Percentiles rank a stretch among this genome's conserved stretches.
These are phyloP conservation scores for Oasisia sp. DNA, from an alignment of 2,888 invertebrate genomes.

Conservation along the genomic window DNA sequence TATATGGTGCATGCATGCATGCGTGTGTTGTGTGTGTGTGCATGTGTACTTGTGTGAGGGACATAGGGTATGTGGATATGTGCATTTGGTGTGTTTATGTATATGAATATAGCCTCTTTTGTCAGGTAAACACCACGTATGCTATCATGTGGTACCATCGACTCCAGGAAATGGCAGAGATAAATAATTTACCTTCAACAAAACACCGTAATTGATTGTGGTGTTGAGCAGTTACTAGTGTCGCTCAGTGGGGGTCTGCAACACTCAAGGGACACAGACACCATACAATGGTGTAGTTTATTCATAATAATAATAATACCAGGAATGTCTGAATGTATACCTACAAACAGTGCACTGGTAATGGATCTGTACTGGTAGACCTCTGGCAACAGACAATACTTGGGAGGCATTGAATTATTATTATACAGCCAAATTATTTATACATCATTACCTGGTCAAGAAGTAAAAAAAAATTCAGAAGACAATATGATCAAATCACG, in stretches of 20 bases:
- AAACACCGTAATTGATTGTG: background rate
- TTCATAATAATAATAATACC: background rate
- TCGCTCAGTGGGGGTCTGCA: too few relatives aligned
- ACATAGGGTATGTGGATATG: too few relatives aligned
- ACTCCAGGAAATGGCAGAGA: background rate
- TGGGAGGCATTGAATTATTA: background rate
- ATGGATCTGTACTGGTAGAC: background rate
- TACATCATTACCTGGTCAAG: background rate
- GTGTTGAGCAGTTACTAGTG: too few relatives aligned
- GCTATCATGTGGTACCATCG: background rate
- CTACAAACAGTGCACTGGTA: background rate
- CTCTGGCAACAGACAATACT: background rate
- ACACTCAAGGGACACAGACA: too few relatives aligned
- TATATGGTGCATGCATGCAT: too few relatives aligned
- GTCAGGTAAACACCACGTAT: background rate
- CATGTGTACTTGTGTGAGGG: too few relatives aligned
- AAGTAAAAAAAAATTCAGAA: background rate
- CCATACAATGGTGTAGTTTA: background rate
- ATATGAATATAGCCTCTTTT: background rate
- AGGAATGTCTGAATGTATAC: background rate
- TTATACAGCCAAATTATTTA: background rate
- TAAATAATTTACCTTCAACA: constrained; percentile 2
- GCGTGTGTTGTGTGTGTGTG: too few relatives aligned
- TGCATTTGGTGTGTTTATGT: background rate
- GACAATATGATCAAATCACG: background rate